Evolutionary conservation across 2,797 vertebrate genomes (phyloP).

Genomic region (Mus spretus): DNA sequence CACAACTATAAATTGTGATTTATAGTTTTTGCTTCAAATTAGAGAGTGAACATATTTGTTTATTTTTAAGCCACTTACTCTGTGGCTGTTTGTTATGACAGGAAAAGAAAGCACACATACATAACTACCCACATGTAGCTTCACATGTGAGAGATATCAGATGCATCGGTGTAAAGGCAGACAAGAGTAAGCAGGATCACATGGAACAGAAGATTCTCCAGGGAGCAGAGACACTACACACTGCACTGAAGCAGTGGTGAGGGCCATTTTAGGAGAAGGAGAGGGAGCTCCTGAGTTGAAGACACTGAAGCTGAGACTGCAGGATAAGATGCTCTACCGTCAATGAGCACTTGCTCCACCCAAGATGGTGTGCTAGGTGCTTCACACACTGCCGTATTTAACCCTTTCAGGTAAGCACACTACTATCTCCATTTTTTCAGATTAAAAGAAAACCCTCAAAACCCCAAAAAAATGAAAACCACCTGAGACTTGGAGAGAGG

Average conservation of each 20-base stretch:
- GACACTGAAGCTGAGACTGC: neutral
- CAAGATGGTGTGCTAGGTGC: neutral
- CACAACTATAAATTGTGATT: neutral
- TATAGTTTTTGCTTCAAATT: neutral
- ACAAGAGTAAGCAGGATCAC: neutral
- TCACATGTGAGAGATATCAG: neutral
- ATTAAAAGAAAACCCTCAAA: neutral
- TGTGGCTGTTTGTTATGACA: neutral
- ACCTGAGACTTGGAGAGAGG: neutral
- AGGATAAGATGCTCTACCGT: neutral
- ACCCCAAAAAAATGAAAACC: neutral
- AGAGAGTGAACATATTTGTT: neutral
- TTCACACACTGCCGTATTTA: neutral
- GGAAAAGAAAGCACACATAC: neutral
- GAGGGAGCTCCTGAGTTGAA: neutral
- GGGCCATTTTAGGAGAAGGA: neutral
- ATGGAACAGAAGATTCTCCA: neutral
- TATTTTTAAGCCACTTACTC: neutral
- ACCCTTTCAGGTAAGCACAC: neutral
- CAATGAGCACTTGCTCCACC: neutral
- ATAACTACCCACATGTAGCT: neutral
- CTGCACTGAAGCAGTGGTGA: neutral
- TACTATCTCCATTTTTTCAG: neutral
- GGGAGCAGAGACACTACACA: neutral
- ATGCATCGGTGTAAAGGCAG: neutral